phyloP scores from a whole-genome alignment of 2,888 invertebrate species.

The Spilarctia lutea region DNA sequence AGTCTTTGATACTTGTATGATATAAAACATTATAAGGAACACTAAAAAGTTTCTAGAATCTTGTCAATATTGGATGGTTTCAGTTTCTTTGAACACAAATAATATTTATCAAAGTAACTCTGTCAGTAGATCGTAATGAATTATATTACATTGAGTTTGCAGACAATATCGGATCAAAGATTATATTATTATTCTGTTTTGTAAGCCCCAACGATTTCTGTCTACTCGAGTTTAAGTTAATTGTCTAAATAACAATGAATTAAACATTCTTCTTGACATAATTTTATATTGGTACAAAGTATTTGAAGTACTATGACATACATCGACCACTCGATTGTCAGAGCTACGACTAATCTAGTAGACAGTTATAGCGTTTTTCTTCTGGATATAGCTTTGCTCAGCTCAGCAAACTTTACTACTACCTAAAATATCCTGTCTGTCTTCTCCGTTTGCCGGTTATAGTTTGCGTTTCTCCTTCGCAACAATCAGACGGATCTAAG shows the following conservation, averaged over 20 bases:
- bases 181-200: not conserved
- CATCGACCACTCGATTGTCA: not conserved
- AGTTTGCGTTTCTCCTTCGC: too few species aligned
- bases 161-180: not conserved
- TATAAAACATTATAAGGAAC: not conserved
- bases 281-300: not conserved
- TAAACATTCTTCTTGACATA: not conserved
- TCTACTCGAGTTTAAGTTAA: not conserved
- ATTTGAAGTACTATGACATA: not conserved
- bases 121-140: not conserved
- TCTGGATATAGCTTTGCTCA: too few species aligned
- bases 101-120: not conserved
- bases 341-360: not conserved
- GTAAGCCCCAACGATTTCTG: not conserved
- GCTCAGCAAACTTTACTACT: too few species aligned
- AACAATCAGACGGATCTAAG: too few species aligned
- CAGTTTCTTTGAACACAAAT: constrained; percentile 3
- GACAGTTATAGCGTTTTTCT: too few species aligned
- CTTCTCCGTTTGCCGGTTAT: too few species aligned
- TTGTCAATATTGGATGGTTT: not conserved
- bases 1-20: not conserved
- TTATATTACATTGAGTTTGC: constrained; percentile 1
- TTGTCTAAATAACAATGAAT: not conserved
- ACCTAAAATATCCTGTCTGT: too few species aligned
- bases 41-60: not conserved